Conservation (phyloP, 2,113 vertebrate species). For the Bungarus multicinctus region DNA sequence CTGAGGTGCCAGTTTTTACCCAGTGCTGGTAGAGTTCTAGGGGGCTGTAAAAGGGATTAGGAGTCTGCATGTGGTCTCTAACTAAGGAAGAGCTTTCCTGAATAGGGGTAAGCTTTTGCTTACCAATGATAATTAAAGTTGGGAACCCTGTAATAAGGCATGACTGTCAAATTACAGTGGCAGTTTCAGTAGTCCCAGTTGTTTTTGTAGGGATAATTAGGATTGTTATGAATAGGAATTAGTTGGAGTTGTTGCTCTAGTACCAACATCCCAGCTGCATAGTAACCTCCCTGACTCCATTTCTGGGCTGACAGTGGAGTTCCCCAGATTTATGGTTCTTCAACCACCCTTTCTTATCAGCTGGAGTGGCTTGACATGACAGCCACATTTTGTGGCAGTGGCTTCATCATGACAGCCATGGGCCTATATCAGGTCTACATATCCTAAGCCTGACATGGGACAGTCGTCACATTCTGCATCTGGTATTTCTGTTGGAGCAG, state of each 20-base stretch:
- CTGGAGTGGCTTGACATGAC: neutral
- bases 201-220: neutral
- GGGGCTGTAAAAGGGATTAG: neutral
- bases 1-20: neutral
- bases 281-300: neutral
- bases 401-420: neutral
- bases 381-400: too few relatives aligned
- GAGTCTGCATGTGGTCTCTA: neutral
- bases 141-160: neutral
- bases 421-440: neutral
- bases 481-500: neutral
- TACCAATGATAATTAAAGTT: neutral
- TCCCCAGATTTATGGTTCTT: neutral
- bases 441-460: neutral
- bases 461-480: neutral
- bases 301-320: neutral
- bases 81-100: neutral
- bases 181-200: neutral
- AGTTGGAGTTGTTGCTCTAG: neutral
- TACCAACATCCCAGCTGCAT: neutral
- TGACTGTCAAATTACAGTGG: neutral
- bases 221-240: neutral
- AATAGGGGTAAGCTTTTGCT: neutral
- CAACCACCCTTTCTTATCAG: neutral
- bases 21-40: neutral